Evolutionary conservation across 2,113 vertebrate species (phyloP), one percentile per base, ranked within the genome.

Genomic region (Glareola pratincola): DNA sequence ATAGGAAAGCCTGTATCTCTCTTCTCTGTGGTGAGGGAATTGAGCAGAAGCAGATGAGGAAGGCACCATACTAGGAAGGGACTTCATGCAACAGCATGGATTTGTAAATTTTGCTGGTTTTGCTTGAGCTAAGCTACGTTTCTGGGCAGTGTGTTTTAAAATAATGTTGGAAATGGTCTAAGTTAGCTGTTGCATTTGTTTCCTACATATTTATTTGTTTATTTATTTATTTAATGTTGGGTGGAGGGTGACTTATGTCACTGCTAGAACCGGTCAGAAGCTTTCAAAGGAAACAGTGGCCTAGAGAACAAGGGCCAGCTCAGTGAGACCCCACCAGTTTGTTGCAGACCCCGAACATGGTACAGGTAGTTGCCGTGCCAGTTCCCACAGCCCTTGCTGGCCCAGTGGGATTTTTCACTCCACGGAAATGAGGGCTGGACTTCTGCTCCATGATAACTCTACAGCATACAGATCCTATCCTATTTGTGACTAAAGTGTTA

Each of bases 341-440:
- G 24, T 67, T n/a, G n/a, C 54, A 64, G 50, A 30, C 22, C 17
- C 43, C 0, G 0, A 75, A 79, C 6, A 23, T 59, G n/a, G 51
- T 51, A 50, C 23, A 15, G 14, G 23, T 24, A n/a, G 39, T 29
- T 93, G 41, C 45, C 9, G 3, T 12, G 24, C 8, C 18, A 15
- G 8, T 60, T 87, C 43, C 37, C 59, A 19, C 53, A 73, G 66
- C 48, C 16, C 14, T 74, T 47, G 26, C 54, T 57, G 64, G 29
- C 47, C 54, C 9, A 6, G 27, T 27, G 59, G 37, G 37, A n/a
- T 63, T 80, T 81, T 79, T 79, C 45, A 37, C 50, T 41, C 36
- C 34, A 21, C 6, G 14, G 34, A 67, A 81, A 18, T 59, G 78
- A 78, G n/a, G 20, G n/a, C 19, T 83, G 15, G 39, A 21, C 7